Evolutionary conservation across 2,888 invertebrate genomes (phyloP), one percentile per base, ranked within the genome.

Genomic region (Griposia aprilina): DNA sequence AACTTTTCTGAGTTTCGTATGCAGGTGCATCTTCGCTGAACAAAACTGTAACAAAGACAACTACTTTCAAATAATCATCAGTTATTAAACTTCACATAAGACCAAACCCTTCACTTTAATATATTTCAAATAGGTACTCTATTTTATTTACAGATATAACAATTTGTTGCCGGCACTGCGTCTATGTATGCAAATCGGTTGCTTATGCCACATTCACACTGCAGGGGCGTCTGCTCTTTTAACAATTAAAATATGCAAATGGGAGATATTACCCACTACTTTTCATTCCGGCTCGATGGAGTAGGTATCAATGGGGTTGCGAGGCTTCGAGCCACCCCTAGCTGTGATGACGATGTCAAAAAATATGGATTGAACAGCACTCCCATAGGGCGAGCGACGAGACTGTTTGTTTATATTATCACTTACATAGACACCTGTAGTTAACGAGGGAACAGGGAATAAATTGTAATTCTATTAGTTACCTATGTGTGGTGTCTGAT

Each of bases 211-310:
- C 93, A 94, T 95, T 95, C 94, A 91, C 94, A 93, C 93, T 88
- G 87, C 71, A 82, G 87, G 88, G 88, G 82, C 91, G 88, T 92
- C 92, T 92, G 83, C 84, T 91, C 90, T 91, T 93, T 93, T 94
- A 93, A 96, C 96, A 96, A 96, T 96, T 96, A 97, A 96, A 97
- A 97, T 97, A 96, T 97, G 97, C 94, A 96, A 96, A 97, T 97
- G 91, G 88, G 86, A 90, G 93, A 95, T 95, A 96, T 96, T 94
- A 95, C 94, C 93, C 93, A 96, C 95, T 95, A 96, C 95, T 96
- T 96, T 96, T 95, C 94, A 95, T 95, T 95, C 94, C 93, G 88
- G 88, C 87, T 92, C 94, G 93, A 95, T 95, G 94, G 91, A 92
- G 90, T 91, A 88, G 83, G 91, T 91, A 94, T 92, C 92, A 91